Percentiles rank a stretch among this genome's conserved stretches.
phyloP scores from a whole-genome alignment of 2,888 invertebrate genomes.

The Ommatoiulus sabulosus region DNA sequence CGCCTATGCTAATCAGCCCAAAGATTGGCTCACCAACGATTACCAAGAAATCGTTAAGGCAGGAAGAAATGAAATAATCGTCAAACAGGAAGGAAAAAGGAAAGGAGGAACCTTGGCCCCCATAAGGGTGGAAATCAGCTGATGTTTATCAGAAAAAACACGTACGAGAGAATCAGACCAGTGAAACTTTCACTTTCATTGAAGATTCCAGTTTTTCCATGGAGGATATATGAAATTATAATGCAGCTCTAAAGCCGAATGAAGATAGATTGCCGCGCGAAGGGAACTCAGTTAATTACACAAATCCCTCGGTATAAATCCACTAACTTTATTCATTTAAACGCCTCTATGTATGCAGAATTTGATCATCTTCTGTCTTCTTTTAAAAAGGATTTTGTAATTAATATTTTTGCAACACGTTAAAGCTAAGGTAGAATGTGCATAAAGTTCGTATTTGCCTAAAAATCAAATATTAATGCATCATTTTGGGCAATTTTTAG shows the following conservation, averaged over 20 bases:
- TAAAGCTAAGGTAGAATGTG: neutral
- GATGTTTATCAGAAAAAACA: slow-evolving; percentile 14
- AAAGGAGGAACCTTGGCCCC: slow-evolving; percentile 14
- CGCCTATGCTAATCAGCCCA: neutral
- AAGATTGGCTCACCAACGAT: slow-evolving; percentile 7
- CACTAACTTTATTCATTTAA: neutral
- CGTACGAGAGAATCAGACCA: neutral
- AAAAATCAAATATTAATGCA: no score
- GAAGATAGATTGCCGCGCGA: neutral
- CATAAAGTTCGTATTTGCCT: no score
- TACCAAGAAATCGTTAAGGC: slow-evolving; percentile 12
- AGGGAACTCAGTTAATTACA: neutral
- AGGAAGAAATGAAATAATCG: slow-evolving; percentile 36
- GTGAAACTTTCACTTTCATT: neutral
- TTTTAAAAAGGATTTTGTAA: neutral
- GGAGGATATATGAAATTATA: no score
- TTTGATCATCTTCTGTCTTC: neutral
- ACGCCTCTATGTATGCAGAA: neutral
- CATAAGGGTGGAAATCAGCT: neutral
- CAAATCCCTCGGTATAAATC: neutral
- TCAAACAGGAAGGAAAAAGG: slow-evolving; percentile 16
- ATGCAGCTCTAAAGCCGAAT: neutral
- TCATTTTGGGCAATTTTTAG: no score
- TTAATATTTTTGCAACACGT: neutral
- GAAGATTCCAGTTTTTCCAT: neutral